Conservation (phyloP, 2,113 vertebrate genomes). For the Symphodus melops region DNA sequence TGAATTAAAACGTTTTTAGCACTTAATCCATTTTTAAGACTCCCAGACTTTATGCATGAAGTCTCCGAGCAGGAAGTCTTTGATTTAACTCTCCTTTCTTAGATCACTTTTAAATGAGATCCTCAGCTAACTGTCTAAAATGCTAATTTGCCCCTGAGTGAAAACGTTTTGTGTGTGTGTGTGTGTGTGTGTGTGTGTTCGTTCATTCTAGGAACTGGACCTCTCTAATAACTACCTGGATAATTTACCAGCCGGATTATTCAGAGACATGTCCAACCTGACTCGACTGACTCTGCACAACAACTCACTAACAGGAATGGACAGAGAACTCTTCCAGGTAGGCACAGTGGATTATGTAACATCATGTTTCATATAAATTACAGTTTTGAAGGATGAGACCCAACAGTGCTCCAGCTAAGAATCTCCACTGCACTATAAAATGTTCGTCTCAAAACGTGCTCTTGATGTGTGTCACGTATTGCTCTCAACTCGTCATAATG, state of each 20-base stretch:
- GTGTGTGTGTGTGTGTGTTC: constrained; percentile 10
- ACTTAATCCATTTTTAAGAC: constrained; percentile 1
- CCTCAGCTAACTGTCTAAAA: not conserved
- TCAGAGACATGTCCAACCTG: constrained; percentile 91
- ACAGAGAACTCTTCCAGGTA: constrained; percentile 90
- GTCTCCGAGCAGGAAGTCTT: not conserved
- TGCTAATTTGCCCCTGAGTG: not conserved
- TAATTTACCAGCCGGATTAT: constrained; percentile 90
- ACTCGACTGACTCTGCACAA: constrained; percentile 93
- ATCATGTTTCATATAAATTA: not conserved
- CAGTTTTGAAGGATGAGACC: no score
- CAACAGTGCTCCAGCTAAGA: no score
- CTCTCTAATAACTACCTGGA: constrained; percentile 98
- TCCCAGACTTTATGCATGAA: not conserved
- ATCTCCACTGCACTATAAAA: no score
- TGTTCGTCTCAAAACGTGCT: no score
- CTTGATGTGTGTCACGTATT: no score
- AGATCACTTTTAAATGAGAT: not conserved
- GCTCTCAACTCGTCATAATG: no score
- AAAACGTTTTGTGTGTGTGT: no score
- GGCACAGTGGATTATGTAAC: not conserved
- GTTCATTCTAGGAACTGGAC: constrained; percentile 83
- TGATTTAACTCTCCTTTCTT: not conserved
- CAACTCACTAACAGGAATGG: constrained; percentile 94
- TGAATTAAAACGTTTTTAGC: not conserved